These are phyloP conservation scores for Aleiodes sp. DNA, from an alignment of 1,140 invertebrate species.

Conservation along the genomic window DNA sequence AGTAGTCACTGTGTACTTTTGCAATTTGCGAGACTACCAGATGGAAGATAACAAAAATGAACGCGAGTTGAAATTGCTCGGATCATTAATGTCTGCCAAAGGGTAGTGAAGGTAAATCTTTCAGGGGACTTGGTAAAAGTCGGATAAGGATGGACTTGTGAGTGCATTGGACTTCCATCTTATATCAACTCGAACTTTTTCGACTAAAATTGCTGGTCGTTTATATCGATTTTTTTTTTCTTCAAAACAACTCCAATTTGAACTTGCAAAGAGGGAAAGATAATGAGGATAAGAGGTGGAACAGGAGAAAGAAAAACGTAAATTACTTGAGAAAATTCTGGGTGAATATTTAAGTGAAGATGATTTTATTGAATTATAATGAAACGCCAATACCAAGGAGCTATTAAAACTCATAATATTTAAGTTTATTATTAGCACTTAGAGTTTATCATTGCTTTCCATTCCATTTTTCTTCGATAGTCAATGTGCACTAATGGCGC, in stretches of 20 bases:
- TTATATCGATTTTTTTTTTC: conserved; percentile 32
- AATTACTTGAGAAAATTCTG: background rate
- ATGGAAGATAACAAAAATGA: conserved; percentile 21
- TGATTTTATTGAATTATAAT: background rate
- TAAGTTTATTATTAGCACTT: too few species aligned
- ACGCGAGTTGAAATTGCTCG: conserved; percentile 27
- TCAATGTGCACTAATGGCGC: conserved; percentile 15
- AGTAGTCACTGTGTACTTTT: background rate
- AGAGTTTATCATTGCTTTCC: background rate
- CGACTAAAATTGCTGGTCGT: conserved; percentile 32
- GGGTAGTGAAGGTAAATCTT: conserved; percentile 30
- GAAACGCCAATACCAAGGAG: background rate
- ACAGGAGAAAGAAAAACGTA: background rate
- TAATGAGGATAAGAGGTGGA: background rate
- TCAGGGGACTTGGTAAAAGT: conserved; percentile 27
- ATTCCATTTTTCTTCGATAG: background rate
- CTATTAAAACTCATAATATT: background rate
- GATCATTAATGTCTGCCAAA: conserved; percentile 34
- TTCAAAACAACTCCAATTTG: background rate
- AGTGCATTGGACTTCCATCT: conserved; percentile 24
- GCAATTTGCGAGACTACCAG: background rate
- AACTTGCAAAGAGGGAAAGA: background rate
- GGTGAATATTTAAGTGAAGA: background rate
- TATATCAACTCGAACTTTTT: conserved; percentile 29
- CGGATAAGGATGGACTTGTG: conserved; percentile 32